Evolutionary conservation across 2,888 invertebrate genomes (phyloP), one percentile per base, ranked within the genome.

Genomic region (Microctonus hyperodae): DNA sequence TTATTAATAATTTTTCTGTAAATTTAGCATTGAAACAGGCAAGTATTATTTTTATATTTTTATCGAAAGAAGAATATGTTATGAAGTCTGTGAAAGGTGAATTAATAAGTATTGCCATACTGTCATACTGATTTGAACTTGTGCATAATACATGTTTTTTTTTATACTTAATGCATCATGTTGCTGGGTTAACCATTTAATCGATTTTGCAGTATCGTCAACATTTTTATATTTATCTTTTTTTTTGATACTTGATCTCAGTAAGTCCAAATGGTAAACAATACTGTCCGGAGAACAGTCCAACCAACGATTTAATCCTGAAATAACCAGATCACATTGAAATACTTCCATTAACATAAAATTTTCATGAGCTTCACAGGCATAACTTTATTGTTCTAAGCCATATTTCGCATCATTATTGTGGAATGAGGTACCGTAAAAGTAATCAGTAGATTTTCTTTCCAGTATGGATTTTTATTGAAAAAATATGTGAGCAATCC

Each of bases 231-330:
- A 50, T 57, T 58, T 65, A 50, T 67, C 72, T 64, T 25, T 51
- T 51, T 44, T 53, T 35, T 2, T 67, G 68, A 53, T 71, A 72
- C 57, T 72, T 72, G 7, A 72, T 72, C 71, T 71, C 71, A 13
- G 72, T 20, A n/a, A 71, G 22, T 59, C 64, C 68, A 23, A 13
- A 16, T 11, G 71, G 69, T 50, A 35, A 37, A 71, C 59, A 40
- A 72, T 56, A 6, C 71, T 71, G 48, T 72, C 71, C 13, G 71
- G 72, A 13, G 70, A 72, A 57, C 50, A 68, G 20, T 59, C 71
- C 23, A 72, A 55, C 70, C 69, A 71, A 35, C 72, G 64, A 67
- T 71, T 67, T 31, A 5, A 37, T 37, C 65, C 28, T 25, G 62
- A 40, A 23, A 71, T 51, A 35, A 71, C 31, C 22, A 72, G 53